These are phyloP conservation scores for Pelochelys cantorii DNA, from an alignment of 2,797 vertebrate genomes.

Conservation along the genomic window DNA sequence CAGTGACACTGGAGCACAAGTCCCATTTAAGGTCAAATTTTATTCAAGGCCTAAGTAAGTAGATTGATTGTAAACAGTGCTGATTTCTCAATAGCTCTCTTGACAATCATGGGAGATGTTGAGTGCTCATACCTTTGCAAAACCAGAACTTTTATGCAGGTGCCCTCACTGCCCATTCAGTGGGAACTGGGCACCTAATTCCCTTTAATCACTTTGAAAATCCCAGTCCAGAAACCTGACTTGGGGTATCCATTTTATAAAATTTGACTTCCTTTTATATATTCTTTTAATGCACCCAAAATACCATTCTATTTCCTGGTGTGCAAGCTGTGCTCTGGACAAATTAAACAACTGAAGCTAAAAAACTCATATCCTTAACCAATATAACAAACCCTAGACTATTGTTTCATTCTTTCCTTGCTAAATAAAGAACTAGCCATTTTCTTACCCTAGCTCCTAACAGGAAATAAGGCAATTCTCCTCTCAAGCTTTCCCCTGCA, in stretches of 20 bases:
- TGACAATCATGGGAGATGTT: conserved; percentile 8
- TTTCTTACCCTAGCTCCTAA: neutral
- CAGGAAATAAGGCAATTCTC: neutral
- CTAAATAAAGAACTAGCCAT: neutral
- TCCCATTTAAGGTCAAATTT: neutral
- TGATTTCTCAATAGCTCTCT: neutral
- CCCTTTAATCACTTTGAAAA: conserved; percentile 7
- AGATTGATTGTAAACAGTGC: neutral
- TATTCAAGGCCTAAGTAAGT: neutral
- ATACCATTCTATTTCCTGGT: conserved; percentile 3
- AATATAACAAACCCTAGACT: neutral
- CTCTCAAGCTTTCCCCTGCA: neutral
- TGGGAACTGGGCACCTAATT: conserved; percentile 6
- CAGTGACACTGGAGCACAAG: neutral
- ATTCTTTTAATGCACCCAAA: conserved; percentile 29
- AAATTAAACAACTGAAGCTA: conserved; percentile 4
- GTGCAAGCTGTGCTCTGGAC: neutral
- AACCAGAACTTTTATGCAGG: conserved; percentile 10
- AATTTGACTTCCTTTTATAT: neutral
- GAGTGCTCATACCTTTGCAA: neutral
- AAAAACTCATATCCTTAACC: conserved; percentile 17
- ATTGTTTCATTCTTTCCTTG: neutral
- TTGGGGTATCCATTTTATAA: neutral
- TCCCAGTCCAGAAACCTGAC: neutral
- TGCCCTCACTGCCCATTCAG: neutral